A percentile compares a stretch with the other conserved stretches of the same genome.
phyloP scores from a whole-genome alignment of 2,888 invertebrate species.

The Carpatolechia fugitivella region DNA sequence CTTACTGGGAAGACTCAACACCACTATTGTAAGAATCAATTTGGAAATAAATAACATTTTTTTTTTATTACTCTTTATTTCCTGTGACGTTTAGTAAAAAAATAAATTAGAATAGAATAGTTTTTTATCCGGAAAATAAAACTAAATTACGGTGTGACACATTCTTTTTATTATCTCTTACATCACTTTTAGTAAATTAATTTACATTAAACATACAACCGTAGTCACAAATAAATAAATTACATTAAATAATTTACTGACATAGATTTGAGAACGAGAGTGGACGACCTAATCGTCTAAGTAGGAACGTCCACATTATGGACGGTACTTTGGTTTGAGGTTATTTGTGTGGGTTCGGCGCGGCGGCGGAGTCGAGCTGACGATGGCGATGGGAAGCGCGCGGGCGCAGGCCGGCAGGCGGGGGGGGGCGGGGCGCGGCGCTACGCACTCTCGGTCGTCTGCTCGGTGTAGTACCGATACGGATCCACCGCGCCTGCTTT shows the following conservation, averaged over 20 bases:
- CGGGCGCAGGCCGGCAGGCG: constrained; percentile 23
- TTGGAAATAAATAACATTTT: no score
- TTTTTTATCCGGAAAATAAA: constrained; percentile 51
- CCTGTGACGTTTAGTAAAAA: not conserved
- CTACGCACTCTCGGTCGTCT: constrained; percentile 55
- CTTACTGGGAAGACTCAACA: no score
- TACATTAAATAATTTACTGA: constrained; percentile 76
- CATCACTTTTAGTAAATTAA: constrained; percentile 67
- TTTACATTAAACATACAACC: constrained; percentile 66
- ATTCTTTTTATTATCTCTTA: constrained; percentile 61
- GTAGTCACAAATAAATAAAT: constrained; percentile 76
- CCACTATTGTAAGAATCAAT: no score
- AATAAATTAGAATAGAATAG: no score
- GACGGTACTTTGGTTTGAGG: constrained; percentile 74
- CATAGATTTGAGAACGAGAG: constrained; percentile 66
- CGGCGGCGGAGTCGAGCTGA: constrained; percentile 34
- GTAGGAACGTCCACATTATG: constrained; percentile 50
- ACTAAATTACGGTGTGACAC: constrained; percentile 51
- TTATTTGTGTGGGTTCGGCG: constrained; percentile 55
- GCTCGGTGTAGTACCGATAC: constrained; percentile 79
- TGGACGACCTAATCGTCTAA: constrained; percentile 55
- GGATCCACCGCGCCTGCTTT: constrained; percentile 77
- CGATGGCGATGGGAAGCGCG: constrained; percentile 22
- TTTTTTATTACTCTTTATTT: no score
- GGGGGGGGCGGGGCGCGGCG: constrained; percentile 21